Percentiles rank a stretch among this genome's conserved stretches.
phyloP scores from a whole-genome alignment of 2,888 invertebrate genomes.

The Rotaria socialis region DNA sequence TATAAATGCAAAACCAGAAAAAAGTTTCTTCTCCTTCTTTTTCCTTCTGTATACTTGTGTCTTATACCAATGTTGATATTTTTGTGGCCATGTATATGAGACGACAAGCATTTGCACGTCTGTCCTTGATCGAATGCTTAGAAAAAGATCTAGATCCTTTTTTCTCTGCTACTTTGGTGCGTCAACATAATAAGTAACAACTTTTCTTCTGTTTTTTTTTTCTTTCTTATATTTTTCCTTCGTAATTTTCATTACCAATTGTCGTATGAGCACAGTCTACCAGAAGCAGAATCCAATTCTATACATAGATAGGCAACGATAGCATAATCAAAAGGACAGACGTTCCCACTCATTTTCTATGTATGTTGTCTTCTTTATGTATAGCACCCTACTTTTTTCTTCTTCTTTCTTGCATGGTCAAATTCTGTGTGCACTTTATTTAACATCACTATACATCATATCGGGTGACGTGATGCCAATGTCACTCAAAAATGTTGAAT shows the following conservation, averaged over 20 bases:
- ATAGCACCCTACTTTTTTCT: background rate
- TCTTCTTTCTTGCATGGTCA: background rate
- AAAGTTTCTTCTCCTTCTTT: background rate
- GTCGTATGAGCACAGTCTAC: background rate
- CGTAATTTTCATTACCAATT: background rate
- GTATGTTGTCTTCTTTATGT: slow-evolving; percentile 1
- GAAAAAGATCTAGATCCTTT: background rate
- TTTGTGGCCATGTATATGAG: background rate
- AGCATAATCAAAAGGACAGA: background rate
- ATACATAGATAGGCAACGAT: background rate
- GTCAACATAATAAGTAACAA: slow-evolving; percentile 13
- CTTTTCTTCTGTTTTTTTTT: background rate
- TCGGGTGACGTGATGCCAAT: background rate
- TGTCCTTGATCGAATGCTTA: background rate
- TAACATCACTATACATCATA: background rate
- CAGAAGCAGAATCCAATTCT: background rate
- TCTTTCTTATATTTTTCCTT: background rate
- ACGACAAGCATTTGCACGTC: background rate
- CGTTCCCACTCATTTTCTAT: background rate
- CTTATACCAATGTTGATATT: background rate
- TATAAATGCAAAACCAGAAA: background rate
- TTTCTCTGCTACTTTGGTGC: background rate
- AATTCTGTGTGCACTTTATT: background rate
- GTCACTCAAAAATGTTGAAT: background rate
- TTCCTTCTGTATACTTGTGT: background rate